Evolutionary conservation across 1,140 invertebrate genomes (phyloP).

Genomic region (Catajapyx aquilonaris): DNA sequence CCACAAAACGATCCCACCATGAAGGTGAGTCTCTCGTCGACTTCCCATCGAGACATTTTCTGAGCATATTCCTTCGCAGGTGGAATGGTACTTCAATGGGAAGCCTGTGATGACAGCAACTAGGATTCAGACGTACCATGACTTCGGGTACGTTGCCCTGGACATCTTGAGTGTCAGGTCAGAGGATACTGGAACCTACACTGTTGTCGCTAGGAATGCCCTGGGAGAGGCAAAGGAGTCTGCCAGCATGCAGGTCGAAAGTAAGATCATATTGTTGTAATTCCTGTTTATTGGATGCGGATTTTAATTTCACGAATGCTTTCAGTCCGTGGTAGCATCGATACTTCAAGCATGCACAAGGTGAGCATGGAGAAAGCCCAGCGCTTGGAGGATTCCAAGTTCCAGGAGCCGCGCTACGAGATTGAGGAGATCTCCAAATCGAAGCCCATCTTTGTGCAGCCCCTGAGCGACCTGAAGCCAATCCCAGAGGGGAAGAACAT

Average conservation of each 20-base stretch:
- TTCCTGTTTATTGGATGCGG: background rate
- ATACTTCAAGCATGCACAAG: conserved; percentile 68
- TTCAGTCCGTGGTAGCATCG: conserved; percentile 59
- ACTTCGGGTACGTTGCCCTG: conserved; percentile 86
- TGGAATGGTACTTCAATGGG: conserved; percentile 84
- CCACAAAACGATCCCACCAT: conserved; percentile 76
- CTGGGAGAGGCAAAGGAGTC: conserved; percentile 61
- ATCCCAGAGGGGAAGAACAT: conserved; percentile 76
- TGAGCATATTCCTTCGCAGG: conserved; percentile 15
- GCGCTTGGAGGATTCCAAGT: conserved; percentile 62
- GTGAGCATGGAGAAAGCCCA: conserved; percentile 68
- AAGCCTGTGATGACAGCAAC: conserved; percentile 60
- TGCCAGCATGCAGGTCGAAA: conserved; percentile 66
- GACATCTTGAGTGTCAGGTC: conserved; percentile 73
- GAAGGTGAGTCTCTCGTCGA: conserved; percentile 21
- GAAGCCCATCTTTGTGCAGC: conserved; percentile 72
- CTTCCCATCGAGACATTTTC: background rate
- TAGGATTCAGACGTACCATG: conserved; percentile 76
- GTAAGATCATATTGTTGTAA: conserved; percentile 29
- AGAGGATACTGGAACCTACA: conserved; percentile 70
- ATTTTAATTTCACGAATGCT: conserved; percentile 11
- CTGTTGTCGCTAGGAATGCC: conserved; percentile 69
- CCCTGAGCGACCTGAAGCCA: conserved; percentile 56
- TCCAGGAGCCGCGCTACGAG: conserved; percentile 65
- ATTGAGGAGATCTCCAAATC: conserved; percentile 87